Evolutionary conservation across 2,113 vertebrate genomes (phyloP).

Genomic region (Mandrillus leucophaeus): DNA sequence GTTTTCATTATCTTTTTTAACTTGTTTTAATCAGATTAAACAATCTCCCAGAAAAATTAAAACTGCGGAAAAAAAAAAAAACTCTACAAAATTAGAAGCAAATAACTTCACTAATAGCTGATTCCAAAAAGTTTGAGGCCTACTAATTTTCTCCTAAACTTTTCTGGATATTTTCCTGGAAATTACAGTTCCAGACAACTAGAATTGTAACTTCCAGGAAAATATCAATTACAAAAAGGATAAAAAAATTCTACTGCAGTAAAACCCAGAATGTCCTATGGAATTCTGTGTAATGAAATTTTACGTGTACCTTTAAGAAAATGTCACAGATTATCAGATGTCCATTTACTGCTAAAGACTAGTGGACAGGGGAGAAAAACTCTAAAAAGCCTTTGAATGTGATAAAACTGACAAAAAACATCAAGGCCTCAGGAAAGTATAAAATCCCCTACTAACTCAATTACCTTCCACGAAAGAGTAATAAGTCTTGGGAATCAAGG

Average conservation of each 20-base stretch:
- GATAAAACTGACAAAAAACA: background rate
- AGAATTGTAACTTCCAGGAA: background rate
- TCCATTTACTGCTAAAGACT: background rate
- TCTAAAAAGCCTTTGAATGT: background rate
- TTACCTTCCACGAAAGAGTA: background rate
- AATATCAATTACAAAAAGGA: background rate
- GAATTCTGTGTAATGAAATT: background rate
- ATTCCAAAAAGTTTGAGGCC: background rate
- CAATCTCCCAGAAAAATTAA: background rate
- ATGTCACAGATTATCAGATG: background rate
- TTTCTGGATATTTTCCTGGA: no score
- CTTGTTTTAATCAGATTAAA: conserved; percentile 7
- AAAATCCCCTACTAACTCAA: background rate
- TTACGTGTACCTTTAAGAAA: background rate
- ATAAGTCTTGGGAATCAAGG: background rate
- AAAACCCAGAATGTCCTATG: background rate
- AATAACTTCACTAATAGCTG: background rate
- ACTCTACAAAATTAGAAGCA: background rate
- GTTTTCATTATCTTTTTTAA: background rate
- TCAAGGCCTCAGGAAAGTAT: background rate
- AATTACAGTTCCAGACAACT: no score
- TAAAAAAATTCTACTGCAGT: background rate
- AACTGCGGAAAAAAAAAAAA: background rate
- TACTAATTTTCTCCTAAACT: background rate
- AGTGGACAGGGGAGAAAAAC: background rate